Evolutionary conservation across 1,140 invertebrate species (phyloP), one percentile per base, ranked within the genome.

Genomic region (Caenorhabditis tropicalis): DNA sequence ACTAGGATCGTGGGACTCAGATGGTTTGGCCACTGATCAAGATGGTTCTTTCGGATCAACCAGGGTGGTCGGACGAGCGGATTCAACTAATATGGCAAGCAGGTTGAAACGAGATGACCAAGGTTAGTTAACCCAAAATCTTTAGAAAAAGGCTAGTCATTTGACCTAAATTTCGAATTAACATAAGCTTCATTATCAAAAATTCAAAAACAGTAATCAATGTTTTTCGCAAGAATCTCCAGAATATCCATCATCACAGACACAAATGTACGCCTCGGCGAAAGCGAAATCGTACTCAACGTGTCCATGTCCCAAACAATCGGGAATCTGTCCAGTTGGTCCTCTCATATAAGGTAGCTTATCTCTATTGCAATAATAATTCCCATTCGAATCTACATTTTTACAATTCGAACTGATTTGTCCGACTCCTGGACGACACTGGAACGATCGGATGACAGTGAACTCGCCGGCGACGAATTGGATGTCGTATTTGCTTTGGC

Each of bases 221-320:
- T 56, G 53, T 15, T 56, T 74, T 74, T 74, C 36, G n/a, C 65
- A 74, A 43, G 65, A 74, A 46, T 43, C 65, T 74, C 65, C 65
- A 21, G 65, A 74, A 74, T 74, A 74, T 21, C 65, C 65, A 43
- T 74, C 29, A 10, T 74, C 65, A 46, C 65, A 74, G n/a, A 74
- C 65, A 46, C 65, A 74, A 19, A 74, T 74, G n/a, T 74, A 74
- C 6, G 65, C 65, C 24, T 74, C 65, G 10, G 65, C 36, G 29
- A 27, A 46, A 0, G 21, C 36, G 5, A 74, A 74, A 46, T 74
- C 65, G 21, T 74, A 74, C n/a, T 74, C 65, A 29, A 74, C 65
- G 65, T 74, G 65, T 1, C 65, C 65, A 43, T 74, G 65, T 24
- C 65, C 65, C 16, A 74, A 24, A 15, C 65, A 74, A n/a, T 74